Evolutionary conservation across 2,797 vertebrate species (phyloP), one percentile per base, ranked within the genome.

Genomic region (Vireo griseus): DNA sequence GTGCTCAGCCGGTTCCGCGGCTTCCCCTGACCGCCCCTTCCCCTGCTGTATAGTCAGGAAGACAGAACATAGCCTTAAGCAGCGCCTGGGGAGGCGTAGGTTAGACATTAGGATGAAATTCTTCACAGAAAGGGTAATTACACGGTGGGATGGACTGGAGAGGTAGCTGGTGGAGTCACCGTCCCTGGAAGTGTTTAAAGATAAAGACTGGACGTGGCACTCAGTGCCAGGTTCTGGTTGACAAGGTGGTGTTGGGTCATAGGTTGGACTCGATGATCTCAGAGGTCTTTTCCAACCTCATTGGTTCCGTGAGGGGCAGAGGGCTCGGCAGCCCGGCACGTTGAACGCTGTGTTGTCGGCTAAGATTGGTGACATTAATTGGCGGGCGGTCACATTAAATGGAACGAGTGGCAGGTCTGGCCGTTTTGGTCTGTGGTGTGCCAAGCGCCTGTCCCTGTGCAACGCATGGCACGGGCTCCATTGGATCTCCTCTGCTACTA

Each of bases 401-500:
- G 14, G 39, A 20, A 58, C 35, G 20, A 59, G 22, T 0, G 44
- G 5, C 15, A 25, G 45, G 40, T 66, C 13, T 9, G 5, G 17
- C 10, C 31, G 10, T 26, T 19, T 25, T 24, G 39, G 10, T 58
- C 28, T 8, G 18, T 24, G 67, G 21, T 5, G 4, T 2, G 40
- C 45, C 2, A 33, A 17, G 58, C 0, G 6, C 18, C 19, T 2
- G 12, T 6, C 25, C 5, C 21, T 20, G 18, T 17, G 40, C 40
- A 16, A 7, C 25, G 68, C 47, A 6, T 2, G 3, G 11, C 2
- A 2, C 3, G 37, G 51, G 48, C 14, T 25, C n/a, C 19, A 8
- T 0, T 4, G 28, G 26, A 5, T 12, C 16, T 16, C 17, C 24
- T 14, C n/a, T 29, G 59, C 81, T n/a, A 0, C 18, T 16, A 10